Base-by-base conservation (phyloP, 1,140 invertebrate species). In the Rhizoglyphus robini region DNA sequence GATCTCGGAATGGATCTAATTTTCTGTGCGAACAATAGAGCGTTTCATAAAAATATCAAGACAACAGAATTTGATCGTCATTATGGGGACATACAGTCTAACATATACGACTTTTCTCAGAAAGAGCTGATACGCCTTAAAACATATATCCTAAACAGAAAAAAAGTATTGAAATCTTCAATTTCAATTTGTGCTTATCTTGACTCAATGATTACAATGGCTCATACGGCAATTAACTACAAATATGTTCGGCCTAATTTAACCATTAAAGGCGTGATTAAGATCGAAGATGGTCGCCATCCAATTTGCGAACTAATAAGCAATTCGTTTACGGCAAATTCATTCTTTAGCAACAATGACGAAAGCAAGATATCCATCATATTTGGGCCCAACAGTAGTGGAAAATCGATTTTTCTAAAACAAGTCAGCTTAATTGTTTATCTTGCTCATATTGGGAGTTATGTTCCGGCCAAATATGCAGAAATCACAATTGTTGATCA, bases 391-490 rank as follows among this genome's bases (percentile, higher is more conserved):
- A 96, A 96, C 76, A 83, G 88, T 8, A 88, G 88, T 73, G 92
- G 92, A 0, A 96, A 96, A 76, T 93, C 87, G 70, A 82, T 93
- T 29, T 96, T 90, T 73, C 78, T 95, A 69, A 93, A 90, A 77
- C 87, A 90, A 76, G 78, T 84, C 11, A 85, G 83, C 1, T 71
- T 89, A 2, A 82, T 89, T 48, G 78, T 84, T 5, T 92, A 86
- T 74, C 79, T 96, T 79, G 86, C 88, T 4, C 89, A 94, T 72
- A 82, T 92, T 68, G 92, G 92, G 29, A 86, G 86, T 71, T 95
- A 85, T 76, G 85, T 96, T 4, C 90, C 92, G 1, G 91, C 90
- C 0, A 81, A 83, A 68, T 74, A 72, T 4, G 88, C 86, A 0
- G 78, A 75, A 1, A 82, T 92, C 38, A 84, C 86, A 1, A 71